phyloP scores from a whole-genome alignment of 92 coral and sea anemone species.

The Zoanthus solanderi region DNA sequence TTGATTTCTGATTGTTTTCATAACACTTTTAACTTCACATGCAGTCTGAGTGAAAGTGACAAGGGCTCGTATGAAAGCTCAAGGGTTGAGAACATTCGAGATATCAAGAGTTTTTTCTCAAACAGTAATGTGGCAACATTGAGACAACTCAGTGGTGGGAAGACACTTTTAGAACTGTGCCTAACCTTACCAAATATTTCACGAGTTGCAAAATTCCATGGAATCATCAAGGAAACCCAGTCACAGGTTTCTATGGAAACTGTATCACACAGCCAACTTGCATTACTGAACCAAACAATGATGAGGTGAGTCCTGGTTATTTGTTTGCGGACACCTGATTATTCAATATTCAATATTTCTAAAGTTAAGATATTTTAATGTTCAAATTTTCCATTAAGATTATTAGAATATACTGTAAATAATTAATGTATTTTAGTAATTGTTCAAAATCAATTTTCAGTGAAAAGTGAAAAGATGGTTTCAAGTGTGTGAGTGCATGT shows the following conservation, averaged over 20 bases:
- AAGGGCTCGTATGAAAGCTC: neutral
- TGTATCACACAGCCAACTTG: slow-evolving; percentile 40
- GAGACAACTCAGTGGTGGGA: slow-evolving; percentile 90
- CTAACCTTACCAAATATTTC: slow-evolving; percentile 79
- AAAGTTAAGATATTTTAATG: too few relatives aligned
- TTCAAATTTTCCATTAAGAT: too few relatives aligned
- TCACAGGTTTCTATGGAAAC: slow-evolving; percentile 60
- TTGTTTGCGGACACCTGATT: too few relatives aligned
- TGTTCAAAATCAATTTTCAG: too few relatives aligned
- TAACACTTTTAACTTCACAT: too few relatives aligned
- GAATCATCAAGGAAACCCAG: slow-evolving; percentile 24
- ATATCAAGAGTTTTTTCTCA: slow-evolving; percentile 88
- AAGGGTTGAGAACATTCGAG: slow-evolving; percentile 55
- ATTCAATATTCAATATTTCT: too few relatives aligned
- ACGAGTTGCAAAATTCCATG: slow-evolving; percentile 58
- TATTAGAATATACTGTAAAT: too few relatives aligned
- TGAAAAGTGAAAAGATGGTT: too few relatives aligned
- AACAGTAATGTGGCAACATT: slow-evolving; percentile 84
- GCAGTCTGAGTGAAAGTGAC: slow-evolving; percentile 4
- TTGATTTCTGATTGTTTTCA: too few relatives aligned
- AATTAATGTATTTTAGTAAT: too few relatives aligned
- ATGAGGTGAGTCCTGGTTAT: slow-evolving; percentile 37
- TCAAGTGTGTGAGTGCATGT: too few relatives aligned
- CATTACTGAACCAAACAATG: slow-evolving; percentile 53
- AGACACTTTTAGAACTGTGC: slow-evolving; percentile 82